Base-by-base conservation (phyloP, 2,888 invertebrate species). In the Cyrtodaria siliqua region DNA sequence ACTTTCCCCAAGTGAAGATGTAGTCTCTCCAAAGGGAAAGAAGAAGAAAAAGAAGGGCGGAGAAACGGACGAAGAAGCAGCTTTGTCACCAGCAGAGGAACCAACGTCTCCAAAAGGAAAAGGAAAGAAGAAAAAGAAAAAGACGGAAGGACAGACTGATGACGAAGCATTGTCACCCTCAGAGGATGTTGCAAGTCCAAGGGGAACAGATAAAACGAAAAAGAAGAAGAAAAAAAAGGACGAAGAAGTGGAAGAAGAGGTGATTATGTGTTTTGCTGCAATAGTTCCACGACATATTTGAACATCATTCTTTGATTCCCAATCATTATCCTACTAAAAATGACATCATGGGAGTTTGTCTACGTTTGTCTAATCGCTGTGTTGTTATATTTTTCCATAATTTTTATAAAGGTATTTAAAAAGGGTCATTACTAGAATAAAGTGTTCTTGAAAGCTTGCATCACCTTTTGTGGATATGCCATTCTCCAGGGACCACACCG, bases 21-120 rank as follows among this genome's bases (percentile, higher is more conserved):
- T 60, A n/a, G 29, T 56, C 1, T 63, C 79, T 23, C 77, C 79
- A 16, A 78, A 66, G 62, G 72, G 63, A 44, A 70, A 64, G 62
- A 76, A 79, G 66, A 80, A 84, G 56, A 76, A 79, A 69, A 80
- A 84, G 53, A 72, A 73, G 50, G 62, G 68, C 47, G 72, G 56
- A 38, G 71, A 63, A 26, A 68, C 74, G 24, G 78, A 76, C 12
- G 80, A 69, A 53, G 81, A 77, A 20, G 33, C 33, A n/a, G n/a
- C n/a, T 20, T n/a, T 79, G 49, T 67, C 79, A 38, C 70, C 73
- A 2, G 18, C 69, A 18, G 70, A 67, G n/a, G 68, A 68, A 12
- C 38, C 38, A 8, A 50, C 63, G 2, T 70, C 80, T 20, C 80
- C 82, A 24, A 82, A 72, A 68, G 77, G 67, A 33, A 33, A 33